phyloP scores from a whole-genome alignment of 2,888 invertebrate genomes.

The Morpho helenor region DNA sequence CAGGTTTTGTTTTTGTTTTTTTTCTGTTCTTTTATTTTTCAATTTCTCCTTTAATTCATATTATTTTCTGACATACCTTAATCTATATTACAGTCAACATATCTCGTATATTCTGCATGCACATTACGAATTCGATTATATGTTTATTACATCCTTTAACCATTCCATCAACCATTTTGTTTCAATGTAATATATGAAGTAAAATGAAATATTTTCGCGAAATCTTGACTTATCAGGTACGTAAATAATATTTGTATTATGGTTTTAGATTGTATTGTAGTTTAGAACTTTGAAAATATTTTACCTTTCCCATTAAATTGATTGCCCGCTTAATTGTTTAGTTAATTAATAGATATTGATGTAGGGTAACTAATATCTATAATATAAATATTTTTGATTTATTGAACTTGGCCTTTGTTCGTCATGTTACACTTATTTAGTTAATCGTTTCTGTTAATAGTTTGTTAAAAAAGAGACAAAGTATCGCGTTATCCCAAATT shows the following conservation, averaged over 20 bases:
- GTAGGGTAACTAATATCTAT: not conserved
- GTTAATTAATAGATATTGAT: slow-evolving; percentile 1
- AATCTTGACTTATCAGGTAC: slow-evolving; percentile 10
- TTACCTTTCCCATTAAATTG: slow-evolving; percentile 6
- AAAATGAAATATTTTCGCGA: not conserved
- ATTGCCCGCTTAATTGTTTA: slow-evolving; percentile 14
- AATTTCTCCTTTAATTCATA: not conserved
- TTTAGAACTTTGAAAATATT: slow-evolving; percentile 9
- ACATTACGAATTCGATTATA: too few species aligned
- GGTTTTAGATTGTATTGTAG: slow-evolving; percentile 4
- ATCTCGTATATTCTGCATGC: too few species aligned
- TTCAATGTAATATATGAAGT: too few species aligned
- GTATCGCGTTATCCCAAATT: not conserved
- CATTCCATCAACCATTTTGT: not conserved
- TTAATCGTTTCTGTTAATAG: slow-evolving; percentile 19
- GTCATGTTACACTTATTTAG: slow-evolving; percentile 29
- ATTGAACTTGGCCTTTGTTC: slow-evolving; percentile 38
- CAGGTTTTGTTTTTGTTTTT: slow-evolving; percentile 80
- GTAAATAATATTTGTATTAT: slow-evolving; percentile 13
- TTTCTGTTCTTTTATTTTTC: slow-evolving; percentile 32
- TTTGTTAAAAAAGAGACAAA: not conserved
- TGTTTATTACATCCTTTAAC: not conserved
- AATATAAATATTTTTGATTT: slow-evolving; percentile 14
- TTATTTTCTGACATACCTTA: not conserved
- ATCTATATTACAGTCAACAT: too few species aligned